Evolutionary conservation across 2,113 vertebrate species (phyloP).

Genomic region (Psittacara wagleri): DNA sequence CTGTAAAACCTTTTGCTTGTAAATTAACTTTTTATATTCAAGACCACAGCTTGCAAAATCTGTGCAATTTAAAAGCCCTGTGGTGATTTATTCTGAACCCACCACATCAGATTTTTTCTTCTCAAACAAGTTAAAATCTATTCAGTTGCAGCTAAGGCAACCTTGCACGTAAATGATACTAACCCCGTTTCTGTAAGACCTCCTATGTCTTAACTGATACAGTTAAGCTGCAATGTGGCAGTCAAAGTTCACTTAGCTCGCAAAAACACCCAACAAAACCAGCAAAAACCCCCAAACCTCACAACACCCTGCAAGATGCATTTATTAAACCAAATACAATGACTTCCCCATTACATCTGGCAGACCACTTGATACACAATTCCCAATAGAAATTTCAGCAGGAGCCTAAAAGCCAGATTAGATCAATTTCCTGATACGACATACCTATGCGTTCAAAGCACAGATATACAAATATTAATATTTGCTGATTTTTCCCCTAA

Average conservation of each 20-base stretch:
- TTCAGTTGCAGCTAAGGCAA: background rate
- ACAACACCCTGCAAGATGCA: background rate
- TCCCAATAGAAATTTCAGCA: background rate
- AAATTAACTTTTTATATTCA: background rate
- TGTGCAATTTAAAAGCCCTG: background rate
- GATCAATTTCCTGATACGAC: background rate
- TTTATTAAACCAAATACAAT: background rate
- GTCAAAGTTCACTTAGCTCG: background rate
- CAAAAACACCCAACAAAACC: background rate
- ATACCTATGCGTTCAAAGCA: background rate
- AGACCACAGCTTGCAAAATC: background rate
- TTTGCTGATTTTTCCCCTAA: fast-evolving
- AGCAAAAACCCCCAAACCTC: background rate
- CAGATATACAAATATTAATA: background rate
- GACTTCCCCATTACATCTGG: background rate
- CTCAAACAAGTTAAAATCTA: background rate
- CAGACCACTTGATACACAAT: background rate
- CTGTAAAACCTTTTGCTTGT: background rate
- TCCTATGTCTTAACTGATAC: background rate
- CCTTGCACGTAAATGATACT: fast-evolving
- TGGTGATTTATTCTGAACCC: background rate
- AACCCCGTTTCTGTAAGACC: background rate
- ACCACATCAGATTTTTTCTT: background rate
- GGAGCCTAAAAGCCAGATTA: background rate
- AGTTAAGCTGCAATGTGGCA: background rate